These are phyloP conservation scores for Platanista minor DNA, from an alignment of 2,113 vertebrate species.

Conservation along the genomic window DNA sequence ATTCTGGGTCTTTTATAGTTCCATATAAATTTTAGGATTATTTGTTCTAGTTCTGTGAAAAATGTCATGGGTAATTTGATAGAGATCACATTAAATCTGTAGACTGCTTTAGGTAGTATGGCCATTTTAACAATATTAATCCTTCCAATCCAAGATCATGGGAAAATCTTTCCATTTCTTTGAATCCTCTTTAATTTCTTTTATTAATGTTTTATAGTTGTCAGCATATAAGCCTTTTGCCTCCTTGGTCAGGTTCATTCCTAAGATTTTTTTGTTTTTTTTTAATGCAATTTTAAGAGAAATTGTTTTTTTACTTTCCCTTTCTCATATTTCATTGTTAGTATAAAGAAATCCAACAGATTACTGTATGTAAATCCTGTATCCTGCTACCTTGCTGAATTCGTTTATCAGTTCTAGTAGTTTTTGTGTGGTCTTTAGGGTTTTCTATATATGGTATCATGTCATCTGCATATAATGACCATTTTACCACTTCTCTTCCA, in stretches of 20 bases:
- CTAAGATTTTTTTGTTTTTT: not conserved
- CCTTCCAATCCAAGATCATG: not conserved
- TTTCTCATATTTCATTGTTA: not conserved
- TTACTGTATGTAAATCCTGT: not conserved
- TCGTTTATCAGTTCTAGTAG: not conserved
- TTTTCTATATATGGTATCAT: not conserved
- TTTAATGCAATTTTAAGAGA: not conserved
- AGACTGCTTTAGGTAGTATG: not conserved
- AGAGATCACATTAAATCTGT: too few relatives aligned
- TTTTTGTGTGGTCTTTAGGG: not conserved
- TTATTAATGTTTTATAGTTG: not conserved
- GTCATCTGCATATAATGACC: not conserved
- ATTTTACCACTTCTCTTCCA: not conserved
- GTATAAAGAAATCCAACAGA: not conserved
- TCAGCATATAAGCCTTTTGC: not conserved
- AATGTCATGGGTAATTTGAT: too few relatives aligned
- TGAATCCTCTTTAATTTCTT: not conserved
- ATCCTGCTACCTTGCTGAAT: not conserved
- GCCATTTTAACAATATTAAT: not conserved
- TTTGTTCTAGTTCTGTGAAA: too few relatives aligned
- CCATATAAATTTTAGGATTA: not conserved
- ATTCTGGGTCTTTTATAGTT: not conserved
- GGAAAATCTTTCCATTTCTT: not conserved
- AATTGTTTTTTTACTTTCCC: not conserved
- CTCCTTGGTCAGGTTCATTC: not conserved